Base-by-base conservation (phyloP, 2,113 vertebrate species). In the Xiphophorus hellerii region DNA sequence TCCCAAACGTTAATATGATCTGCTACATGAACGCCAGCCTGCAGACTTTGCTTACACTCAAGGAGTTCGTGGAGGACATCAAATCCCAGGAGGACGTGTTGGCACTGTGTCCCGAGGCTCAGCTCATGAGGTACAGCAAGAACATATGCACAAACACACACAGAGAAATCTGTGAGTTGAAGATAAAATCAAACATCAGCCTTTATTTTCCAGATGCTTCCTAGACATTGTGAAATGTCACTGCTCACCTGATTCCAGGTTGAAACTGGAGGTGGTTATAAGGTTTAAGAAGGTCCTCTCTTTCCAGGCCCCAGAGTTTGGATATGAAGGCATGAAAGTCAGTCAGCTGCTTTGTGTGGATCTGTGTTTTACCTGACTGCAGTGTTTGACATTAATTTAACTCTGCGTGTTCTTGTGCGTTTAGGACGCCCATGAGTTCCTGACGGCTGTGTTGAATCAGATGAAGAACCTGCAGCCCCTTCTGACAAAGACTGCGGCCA, bases 361-460 rank as follows among this genome's bases (percentile, higher is more conserved):
- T 25, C 20, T 8, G 9, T 25, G 20, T 68, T 68, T 48, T 35
- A 8, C 15, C 27, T 28, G n/a, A 10, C 63, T 66, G 63, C n/a
- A 44, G 27, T 29, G 37, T 48, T 68, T 44, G 17, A 14, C 29
- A 58, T 58, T 22, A n/a, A 33, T n/a, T 35, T 0, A 33, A 33
- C 37, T 44, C 13, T 44, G 13, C 30, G 13, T 62, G 12, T 62
- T 58, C 44, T 11, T 61, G 31, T 17, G 25, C 5, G 10, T 39
- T 70, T 62, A 77, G 75, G 30, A 58, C 2, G n/a, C 67, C 28
- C 61, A 77, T 2, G n/a, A 58, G 42, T 70, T 77, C 30, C 42
- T 48, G 1, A 51, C 20, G 42, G 60, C 33, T 5, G 33, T 71
- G 44, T 48, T 48, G 44, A 2, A 48, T 48, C 44, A 71, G 60